Evolutionary conservation across 1,140 invertebrate genomes (phyloP), one percentile per base, ranked within the genome.

Genomic region (Globodera ellingtonae): DNA sequence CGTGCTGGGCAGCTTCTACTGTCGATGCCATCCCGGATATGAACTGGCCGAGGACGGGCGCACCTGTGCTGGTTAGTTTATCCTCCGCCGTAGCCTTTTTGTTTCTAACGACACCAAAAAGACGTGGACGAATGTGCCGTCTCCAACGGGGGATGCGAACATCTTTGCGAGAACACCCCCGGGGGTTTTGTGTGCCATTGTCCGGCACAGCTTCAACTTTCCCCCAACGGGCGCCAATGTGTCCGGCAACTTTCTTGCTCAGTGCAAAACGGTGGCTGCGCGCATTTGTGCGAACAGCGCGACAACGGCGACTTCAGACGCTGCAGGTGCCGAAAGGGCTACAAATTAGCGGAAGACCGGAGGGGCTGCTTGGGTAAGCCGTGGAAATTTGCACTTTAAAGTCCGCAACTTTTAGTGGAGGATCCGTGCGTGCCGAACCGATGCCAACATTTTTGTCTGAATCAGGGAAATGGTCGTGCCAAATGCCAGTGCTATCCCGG

Each of bases 11-110:
- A 90, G 90, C 52, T 91, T 90, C 52, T 91, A 91, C 75, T 93
- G 92, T 82, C 90, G 90, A 52, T 93, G 92, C 86, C 91, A 91
- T 6, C 89, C 91, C 35, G 92, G 92, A 15, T 92, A 88, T 78
- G 80, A 86, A 44, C 75, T 90, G 10, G 79, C 72, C 47, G 75
- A 65, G 18, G 84, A 89, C 80, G 83, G 82, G 18, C 72, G 81
- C 44, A 71, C 62, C 35, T 90, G 88, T 71, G 83, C 84, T 69
- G 88, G 88, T 86, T 83, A 10, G 24, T 56, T 56, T 18, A 15
- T 24, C 44, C 50, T 13, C 50, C 13, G 6, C 8, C 50, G n/a
- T 10, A n/a, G 4, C 47, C 44, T 47, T 47, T 21, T 50, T 10
- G 0, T 35, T 44, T n/a, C 3, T 52, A 4, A 50, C 47, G 9